These are phyloP conservation scores for Pampus argenteus DNA, from an alignment of 2,797 vertebrate species.

Conservation along the genomic window DNA sequence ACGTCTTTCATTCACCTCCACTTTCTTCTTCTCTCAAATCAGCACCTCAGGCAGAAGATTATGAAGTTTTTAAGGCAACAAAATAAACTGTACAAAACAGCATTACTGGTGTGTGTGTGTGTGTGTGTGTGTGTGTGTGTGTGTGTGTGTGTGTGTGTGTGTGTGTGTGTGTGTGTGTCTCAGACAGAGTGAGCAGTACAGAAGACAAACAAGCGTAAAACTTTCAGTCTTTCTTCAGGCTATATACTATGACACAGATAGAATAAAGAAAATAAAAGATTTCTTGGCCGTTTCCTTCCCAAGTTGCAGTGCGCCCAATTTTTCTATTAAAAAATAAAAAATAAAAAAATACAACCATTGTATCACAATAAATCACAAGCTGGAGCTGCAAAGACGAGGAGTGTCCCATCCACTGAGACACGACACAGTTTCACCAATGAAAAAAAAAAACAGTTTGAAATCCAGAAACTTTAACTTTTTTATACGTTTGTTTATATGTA, in stretches of 20 bases:
- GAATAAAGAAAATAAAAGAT: constrained; percentile 6
- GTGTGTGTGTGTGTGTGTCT: not conserved
- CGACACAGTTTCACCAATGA: too few species aligned
- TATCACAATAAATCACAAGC: not conserved
- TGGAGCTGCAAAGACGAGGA: not conserved
- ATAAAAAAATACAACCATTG: not conserved
- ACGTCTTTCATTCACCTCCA: constrained; percentile 13
- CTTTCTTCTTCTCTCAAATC: constrained; percentile 7
- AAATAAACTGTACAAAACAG: constrained; percentile 27
- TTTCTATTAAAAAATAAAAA: too few species aligned
- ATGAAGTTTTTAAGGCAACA: constrained; percentile 26
- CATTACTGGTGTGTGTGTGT: not conserved
- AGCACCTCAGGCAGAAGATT: constrained; percentile 7
- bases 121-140: not conserved
- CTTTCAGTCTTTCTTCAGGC: constrained; percentile 24
- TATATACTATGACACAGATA: not conserved
- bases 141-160: not conserved
- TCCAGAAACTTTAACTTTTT: not conserved
- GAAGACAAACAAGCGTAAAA: constrained; percentile 51
- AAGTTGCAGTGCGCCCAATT: not conserved
- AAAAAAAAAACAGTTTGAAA: not conserved
- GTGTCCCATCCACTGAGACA: not conserved
- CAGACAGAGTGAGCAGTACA: constrained; percentile 6
- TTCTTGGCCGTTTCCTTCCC: not conserved
- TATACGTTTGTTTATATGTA: not conserved